Evolutionary conservation across 92 coral and sea anemone species (phyloP).

Genomic region (Zoanthus sociatus): DNA sequence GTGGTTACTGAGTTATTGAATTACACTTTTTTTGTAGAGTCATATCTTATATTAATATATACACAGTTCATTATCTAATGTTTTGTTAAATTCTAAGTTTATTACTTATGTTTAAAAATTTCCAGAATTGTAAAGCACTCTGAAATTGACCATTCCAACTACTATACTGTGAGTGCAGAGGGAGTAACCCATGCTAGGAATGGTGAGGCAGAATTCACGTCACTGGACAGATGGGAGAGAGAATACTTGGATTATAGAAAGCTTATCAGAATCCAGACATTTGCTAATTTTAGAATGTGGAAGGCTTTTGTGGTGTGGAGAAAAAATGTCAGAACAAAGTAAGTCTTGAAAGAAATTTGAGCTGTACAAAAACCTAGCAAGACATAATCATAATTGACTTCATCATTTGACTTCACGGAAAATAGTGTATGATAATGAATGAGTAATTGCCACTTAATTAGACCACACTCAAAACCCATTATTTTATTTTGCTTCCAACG

Average conservation of each 20-base stretch:
- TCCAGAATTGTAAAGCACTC: constrained; percentile 91
- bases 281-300: constrained; percentile 99
- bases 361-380: too few relatives aligned
- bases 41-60: too few relatives aligned
- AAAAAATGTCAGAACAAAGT: constrained; percentile 96
- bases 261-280: constrained; percentile 88
- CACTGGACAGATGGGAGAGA: constrained; percentile 91
- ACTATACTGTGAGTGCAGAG: constrained; percentile 88
- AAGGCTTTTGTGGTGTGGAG: constrained; percentile 99
- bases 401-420: too few relatives aligned
- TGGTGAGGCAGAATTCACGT: constrained; percentile 94
- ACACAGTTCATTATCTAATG: too few relatives aligned
- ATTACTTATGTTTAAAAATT: neutral
- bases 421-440: too few relatives aligned
- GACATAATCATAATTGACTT: too few relatives aligned
- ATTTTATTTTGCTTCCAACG: too few relatives aligned
- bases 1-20: too few relatives aligned
- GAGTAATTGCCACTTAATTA: too few relatives aligned
- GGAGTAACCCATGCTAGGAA: constrained; percentile 89
- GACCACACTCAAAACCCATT: too few relatives aligned
- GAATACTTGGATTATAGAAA: constrained; percentile 88
- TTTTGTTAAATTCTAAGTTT: too few relatives aligned
- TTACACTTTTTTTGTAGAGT: too few relatives aligned
- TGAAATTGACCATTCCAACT: constrained; percentile 89
- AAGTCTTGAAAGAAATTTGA: constrained; percentile 43